phyloP scores from a whole-genome alignment of 2,797 vertebrate species.

The Hemibagrus guttatus region DNA sequence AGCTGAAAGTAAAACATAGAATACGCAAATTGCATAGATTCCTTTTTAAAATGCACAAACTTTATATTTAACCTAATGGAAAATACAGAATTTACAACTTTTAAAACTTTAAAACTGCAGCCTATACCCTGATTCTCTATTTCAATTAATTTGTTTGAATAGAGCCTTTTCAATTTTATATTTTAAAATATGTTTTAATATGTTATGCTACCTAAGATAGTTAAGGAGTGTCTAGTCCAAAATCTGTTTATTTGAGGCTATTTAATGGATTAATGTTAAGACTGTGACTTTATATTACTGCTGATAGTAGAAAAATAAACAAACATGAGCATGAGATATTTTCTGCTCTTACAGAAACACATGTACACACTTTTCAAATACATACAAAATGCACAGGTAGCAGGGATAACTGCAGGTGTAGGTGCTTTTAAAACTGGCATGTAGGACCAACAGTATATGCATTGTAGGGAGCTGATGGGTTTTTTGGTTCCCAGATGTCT shows the following conservation, averaged over 20 bases:
- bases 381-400: too few relatives aligned
- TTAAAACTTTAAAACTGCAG: neutral
- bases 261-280: neutral
- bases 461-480: neutral
- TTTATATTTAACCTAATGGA: neutral
- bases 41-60: constrained; percentile 16
- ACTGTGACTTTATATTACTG: neutral
- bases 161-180: neutral
- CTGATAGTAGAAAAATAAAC: neutral
- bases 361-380: too few relatives aligned
- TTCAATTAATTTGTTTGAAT: neutral
- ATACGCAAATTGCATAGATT: neutral
- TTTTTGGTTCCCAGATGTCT: neutral
- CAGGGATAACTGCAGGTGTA: neutral
- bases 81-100: neutral
- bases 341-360: too few relatives aligned
- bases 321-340: neutral
- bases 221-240: neutral
- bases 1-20: constrained; percentile 16
- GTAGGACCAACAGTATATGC: neutral
- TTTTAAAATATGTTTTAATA: neutral
- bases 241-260: neutral
- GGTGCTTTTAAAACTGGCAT: neutral
- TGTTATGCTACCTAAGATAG: neutral
- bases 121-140: neutral